Evolutionary conservation across 2,888 invertebrate species (phyloP).

Genomic region (Antitype chi): DNA sequence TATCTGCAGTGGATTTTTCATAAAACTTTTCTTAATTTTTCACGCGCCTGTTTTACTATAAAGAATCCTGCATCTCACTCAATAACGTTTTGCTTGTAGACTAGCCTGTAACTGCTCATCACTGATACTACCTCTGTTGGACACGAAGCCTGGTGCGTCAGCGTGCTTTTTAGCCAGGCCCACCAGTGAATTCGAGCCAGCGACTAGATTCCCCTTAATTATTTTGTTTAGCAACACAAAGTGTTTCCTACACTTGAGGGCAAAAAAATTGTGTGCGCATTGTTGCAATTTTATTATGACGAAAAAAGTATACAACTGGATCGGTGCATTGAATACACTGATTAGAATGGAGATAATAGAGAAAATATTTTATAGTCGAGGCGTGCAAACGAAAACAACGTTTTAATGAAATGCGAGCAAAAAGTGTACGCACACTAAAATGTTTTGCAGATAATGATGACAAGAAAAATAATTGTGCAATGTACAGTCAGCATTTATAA

Average conservation of each 20-base stretch:
- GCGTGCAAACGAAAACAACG: conserved; percentile 61
- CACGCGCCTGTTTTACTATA: no score
- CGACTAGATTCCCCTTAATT: no score
- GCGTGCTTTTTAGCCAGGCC: no score
- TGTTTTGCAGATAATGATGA: conserved; percentile 40
- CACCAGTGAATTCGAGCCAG: no score
- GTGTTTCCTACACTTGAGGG: conserved; percentile 34
- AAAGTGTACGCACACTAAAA: conserved; percentile 56
- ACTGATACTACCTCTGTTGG: no score
- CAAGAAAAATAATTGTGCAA: conserved; percentile 33
- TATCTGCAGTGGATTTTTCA: no score
- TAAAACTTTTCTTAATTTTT: no score
- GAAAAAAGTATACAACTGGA: conserved; percentile 61
- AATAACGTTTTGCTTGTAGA: no score
- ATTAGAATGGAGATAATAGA: conserved; percentile 68
- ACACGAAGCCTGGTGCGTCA: no score
- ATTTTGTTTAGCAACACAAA: conserved; percentile 48
- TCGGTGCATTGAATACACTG: conserved; percentile 63
- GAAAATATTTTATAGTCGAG: conserved; percentile 63
- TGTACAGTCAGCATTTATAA: conserved; percentile 15
- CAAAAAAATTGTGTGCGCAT: conserved; percentile 58
- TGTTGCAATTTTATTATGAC: conserved; percentile 66
- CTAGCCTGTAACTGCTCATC: no score
- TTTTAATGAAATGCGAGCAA: conserved; percentile 53
- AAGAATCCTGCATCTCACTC: no score